phyloP scores from a whole-genome alignment of 2,888 invertebrate species.

The Diaprepes abbreviatus region DNA sequence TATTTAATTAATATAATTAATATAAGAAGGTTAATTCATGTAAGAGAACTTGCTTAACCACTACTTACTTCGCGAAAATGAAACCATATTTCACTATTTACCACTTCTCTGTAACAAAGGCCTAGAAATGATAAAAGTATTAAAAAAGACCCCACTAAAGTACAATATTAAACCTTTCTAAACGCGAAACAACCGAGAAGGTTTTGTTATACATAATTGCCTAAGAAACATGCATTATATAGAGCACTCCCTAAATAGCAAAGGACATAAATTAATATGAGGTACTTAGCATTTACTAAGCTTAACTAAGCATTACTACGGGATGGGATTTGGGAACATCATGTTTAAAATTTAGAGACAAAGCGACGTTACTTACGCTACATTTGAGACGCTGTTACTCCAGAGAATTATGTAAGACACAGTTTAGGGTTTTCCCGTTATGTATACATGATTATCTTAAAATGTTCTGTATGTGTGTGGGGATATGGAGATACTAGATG shows the following conservation, averaged over 20 bases:
- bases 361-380: conserved; percentile 40
- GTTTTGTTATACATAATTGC: conserved; percentile 35
- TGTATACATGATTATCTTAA: conserved; percentile 11
- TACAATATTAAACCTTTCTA: neutral
- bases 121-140: too few species aligned
- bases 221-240: conserved; percentile 34
- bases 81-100: too few species aligned
- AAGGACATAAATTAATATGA: conserved; percentile 67
- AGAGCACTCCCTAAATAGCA: conserved; percentile 61
- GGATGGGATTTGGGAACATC: conserved; percentile 43
- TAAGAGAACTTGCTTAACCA: too few species aligned
- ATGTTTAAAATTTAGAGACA: conserved; percentile 45
- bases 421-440: conserved; percentile 32
- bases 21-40: too few species aligned
- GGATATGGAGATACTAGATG: neutral
- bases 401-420: conserved; percentile 21
- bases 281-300: conserved; percentile 61
- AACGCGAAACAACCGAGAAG: conserved; percentile 16
- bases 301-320: conserved; percentile 42
- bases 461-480: neutral
- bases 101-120: too few species aligned
- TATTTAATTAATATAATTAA: too few species aligned
- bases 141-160: neutral
- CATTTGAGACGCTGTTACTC: conserved; percentile 39
- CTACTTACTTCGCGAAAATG: too few species aligned